Evolutionary conservation across 2,888 invertebrate species (phyloP).

Genomic region (Gortyna flavago): DNA sequence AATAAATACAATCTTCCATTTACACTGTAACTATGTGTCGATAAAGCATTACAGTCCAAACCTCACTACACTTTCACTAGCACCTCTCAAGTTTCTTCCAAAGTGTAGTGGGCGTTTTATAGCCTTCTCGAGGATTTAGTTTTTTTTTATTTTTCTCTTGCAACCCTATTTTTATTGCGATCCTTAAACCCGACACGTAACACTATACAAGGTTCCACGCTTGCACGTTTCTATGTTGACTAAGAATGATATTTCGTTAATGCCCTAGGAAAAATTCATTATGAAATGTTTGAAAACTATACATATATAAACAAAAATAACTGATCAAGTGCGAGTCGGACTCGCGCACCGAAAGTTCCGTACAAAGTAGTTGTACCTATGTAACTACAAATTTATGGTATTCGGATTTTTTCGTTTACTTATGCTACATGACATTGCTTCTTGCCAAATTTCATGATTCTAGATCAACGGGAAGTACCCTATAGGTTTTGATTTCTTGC

Average conservation of each 20-base stretch:
- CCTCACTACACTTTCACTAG: background rate
- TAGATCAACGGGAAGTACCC: too few relatives aligned
- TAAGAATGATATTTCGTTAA: background rate
- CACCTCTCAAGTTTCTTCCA: conserved; percentile 24
- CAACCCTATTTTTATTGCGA: conserved; percentile 53
- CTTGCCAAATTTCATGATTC: too few relatives aligned
- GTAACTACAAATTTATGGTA: too few relatives aligned
- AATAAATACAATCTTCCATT: background rate
- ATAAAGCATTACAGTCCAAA: conserved; percentile 13
- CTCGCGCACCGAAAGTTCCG: too few relatives aligned
- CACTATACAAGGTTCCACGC: conserved; percentile 21
- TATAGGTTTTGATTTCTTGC: too few relatives aligned
- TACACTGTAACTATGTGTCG: background rate
- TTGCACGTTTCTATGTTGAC: background rate
- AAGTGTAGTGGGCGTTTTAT: conserved; percentile 50
- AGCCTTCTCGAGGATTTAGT: conserved; percentile 39
- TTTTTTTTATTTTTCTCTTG: conserved; percentile 37
- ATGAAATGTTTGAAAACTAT: background rate
- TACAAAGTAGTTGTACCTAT: too few relatives aligned
- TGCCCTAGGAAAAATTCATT: background rate
- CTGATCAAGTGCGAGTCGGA: too few relatives aligned
- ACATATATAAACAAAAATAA: background rate
- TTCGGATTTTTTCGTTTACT: too few relatives aligned
- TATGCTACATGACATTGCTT: too few relatives aligned
- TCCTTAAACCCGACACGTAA: conserved; percentile 48